Base-by-base conservation (phyloP, 2,888 invertebrate species). In the Dryadula phaetusa region DNA sequence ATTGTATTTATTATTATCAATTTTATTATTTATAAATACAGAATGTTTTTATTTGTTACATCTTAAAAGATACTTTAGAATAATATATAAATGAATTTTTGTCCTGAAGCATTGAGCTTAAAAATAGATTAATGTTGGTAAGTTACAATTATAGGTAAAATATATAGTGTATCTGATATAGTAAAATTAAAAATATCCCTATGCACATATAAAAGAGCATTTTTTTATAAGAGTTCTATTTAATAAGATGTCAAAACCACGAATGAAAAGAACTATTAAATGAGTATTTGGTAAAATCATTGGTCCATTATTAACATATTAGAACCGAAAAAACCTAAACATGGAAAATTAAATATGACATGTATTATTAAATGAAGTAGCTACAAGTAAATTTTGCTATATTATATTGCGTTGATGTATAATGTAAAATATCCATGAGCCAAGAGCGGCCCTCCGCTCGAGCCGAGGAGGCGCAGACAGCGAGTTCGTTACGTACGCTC, bases 401-500 rank as follows among this genome's bases (percentile, higher is more conserved):
- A 32, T 62, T 44, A 47, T 42, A 54, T 40, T 18, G 37, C 42
- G 25, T 52, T 56, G 60, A 58, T 65, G 53, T 60, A 66, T 70
- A 69, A 66, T 62, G 69, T 65, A 69, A 70, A 75, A 76, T 75
- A 76, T 75, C 70, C 68, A 67, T 67, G 73, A 74, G 74, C 71
- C 67, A 75, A 75, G 76, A 72, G 75, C 75, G 75, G 67, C 76
- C 74, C 77, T 76, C 70, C 70, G 70, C 72, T 67, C 74, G 72
- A 66, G 70, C 74, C 74, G 77, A 77, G 74, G 76, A 76, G 77
- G 74, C 79, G 77, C 79, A 77, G 79, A 77, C 82, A 79, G 81
- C 78, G 82, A 81, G 87, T 86, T 92, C 91, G 90, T 92, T 92
- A 92, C 80, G 82, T 75, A 71, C 90, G 92, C 89, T 80, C 82